Evolutionary conservation across 2,888 invertebrate species (phyloP), one percentile per base, ranked within the genome.

Genomic region (Idaea dimidiata): DNA sequence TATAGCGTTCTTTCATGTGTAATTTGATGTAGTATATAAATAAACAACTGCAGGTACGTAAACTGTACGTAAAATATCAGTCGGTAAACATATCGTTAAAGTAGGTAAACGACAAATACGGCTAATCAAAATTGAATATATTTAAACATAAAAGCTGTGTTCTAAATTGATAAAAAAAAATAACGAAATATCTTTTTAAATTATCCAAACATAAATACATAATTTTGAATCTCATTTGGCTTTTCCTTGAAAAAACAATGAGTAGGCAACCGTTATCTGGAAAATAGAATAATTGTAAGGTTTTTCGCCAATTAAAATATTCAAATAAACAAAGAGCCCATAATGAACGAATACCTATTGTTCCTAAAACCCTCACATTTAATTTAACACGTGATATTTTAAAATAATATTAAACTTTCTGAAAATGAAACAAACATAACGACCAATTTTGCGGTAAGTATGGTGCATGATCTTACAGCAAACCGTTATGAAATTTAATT

Each of bases 401-500:
- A 43, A 14, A 43, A 10, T 43, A 43, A 43, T 43, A 14, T 8
- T 8, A 14, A 43, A 43, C 43, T 32, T 32, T 32, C 6, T 43
- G 10, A 43, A 43, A 14, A 43, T 8, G 6, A 43, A 43, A 43
- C 43, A 10, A 14, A 43, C 43, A 43, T 43, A 8, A 43, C 1
- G 43, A 43, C 43, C 43, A 43, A 7, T 43, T 43, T 43, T 43
- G 10, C 43, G 43, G 43, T 43, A 5, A 24, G 24, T 24, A 43
- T 14, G 43, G 14, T 43, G 43, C 43, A 43, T 32, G 7, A 32
- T 10, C 43, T 43, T 43, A 43, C 8, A 10, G 43, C 43, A 43
- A 43, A 43, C 43, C 43, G 43, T 56, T 56, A 10, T 56, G 16
- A 56, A 55, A 56, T 56, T 56, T 56, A 56, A 56, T 56, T 56